Percentiles rank a stretch among this genome's conserved stretches.
phyloP scores from a whole-genome alignment of 1,140 invertebrate genomes.

The Tachypleus tridentatus region DNA sequence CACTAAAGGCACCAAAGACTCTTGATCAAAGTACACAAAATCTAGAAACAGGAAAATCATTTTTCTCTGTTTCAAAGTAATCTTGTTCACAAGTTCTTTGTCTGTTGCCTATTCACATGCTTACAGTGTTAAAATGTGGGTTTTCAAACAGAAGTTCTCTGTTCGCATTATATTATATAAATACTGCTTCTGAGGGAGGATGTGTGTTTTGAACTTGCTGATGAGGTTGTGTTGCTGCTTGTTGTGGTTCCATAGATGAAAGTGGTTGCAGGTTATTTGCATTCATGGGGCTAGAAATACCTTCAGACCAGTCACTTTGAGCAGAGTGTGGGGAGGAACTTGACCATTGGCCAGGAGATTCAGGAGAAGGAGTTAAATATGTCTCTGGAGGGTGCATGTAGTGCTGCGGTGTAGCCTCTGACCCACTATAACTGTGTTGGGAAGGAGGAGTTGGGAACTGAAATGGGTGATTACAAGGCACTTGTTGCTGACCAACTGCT shows the following conservation, averaged over 20 bases:
- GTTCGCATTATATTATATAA: neutral
- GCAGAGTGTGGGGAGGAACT: slow-evolving; percentile 72
- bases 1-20: too few species aligned
- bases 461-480: slow-evolving; percentile 23
- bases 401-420: slow-evolving; percentile 46
- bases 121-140: too few species aligned
- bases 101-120: too few species aligned
- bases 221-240: neutral
- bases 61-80: too few species aligned
- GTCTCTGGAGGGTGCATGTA: slow-evolving; percentile 44
- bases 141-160: too few species aligned
- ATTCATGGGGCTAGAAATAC: slow-evolving; percentile 43
- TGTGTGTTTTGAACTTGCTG: slow-evolving; percentile 1
- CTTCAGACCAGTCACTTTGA: slow-evolving; percentile 89
- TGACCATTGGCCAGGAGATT: slow-evolving; percentile 88
- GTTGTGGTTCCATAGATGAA: slow-evolving; percentile 11
- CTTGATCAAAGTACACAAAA: too few species aligned
- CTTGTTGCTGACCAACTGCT: slow-evolving; percentile 14
- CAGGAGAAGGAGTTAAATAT: slow-evolving; percentile 86
- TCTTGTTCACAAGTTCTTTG: too few species aligned
- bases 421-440: slow-evolving; percentile 16
- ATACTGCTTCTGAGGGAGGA: neutral
- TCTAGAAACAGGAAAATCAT: too few species aligned
- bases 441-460: slow-evolving; percentile 68
- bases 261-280: slow-evolving; percentile 12